Evolutionary conservation across 2,797 vertebrate genomes (phyloP), one percentile per base, ranked within the genome.

Genomic region (Poeciliopsis presidionis): DNA sequence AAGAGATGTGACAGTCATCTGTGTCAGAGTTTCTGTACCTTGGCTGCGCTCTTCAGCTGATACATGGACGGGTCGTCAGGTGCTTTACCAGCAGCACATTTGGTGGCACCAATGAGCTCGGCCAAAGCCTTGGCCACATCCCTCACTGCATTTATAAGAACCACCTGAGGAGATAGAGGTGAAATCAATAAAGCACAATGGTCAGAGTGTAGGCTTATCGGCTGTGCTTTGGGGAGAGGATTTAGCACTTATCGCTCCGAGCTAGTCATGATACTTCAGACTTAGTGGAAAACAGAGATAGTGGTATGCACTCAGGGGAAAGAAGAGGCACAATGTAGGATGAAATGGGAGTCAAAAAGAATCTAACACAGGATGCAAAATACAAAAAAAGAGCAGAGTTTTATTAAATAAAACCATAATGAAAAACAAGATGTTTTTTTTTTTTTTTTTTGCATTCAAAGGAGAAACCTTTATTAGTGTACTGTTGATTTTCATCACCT

Each of bases 21-120:
- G 61, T 82, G 49, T 80, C 63, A 76, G 51, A 2, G 0, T 46
- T 67, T 39, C 28, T 80, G 72, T 95, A 99, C 98, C 97, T 99
- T 99, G 87, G 98, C 98, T 0, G 98, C 98, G 8, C 98, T 97
- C 93, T 99, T 99, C 86, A 99, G 96, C 92, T 99, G 98, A 91
- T 99, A 99, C 98, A 99, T 99, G 78, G 98, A 99, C 0, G 98
- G 97, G 91, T 99, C 98, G 18, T 99, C 98, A 0, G 98, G 97
- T 0, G 97, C 94, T 85, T 99, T 99, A 84, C 98, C 98, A 1
- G 98, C 97, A 4, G 98, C 98, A 90, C 98, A 98, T 91, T 99
- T 99, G 80, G 98, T 99, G 83, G 98, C 97, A 75, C 98, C 90
- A 74, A 99, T 99, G 92, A 99, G 97, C 87, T 99, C 98, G 0